A percentile compares a stretch with the other conserved stretches of the same genome.
These are phyloP conservation scores for Andrena camellia DNA, from an alignment of 2,888 invertebrate genomes.

Conservation along the genomic window DNA sequence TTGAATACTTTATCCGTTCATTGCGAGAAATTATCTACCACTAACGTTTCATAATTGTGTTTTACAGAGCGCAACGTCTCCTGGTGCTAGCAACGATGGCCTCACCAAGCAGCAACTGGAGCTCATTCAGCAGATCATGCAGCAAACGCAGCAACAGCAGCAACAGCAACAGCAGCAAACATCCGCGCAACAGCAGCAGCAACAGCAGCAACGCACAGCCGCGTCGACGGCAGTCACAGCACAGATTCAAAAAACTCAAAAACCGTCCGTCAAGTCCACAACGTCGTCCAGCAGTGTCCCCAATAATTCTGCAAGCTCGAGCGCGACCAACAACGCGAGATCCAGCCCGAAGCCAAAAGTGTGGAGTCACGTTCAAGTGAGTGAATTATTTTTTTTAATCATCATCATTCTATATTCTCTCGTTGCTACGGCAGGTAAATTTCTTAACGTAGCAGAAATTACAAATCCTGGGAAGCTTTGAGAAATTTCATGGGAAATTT, in stretches of 20 bases:
- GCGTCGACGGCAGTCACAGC: conserved; percentile 81
- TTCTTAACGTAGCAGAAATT: too few species aligned
- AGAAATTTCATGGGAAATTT: too few species aligned
- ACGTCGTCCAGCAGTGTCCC: conserved; percentile 78
- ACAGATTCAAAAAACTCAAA: conserved; percentile 84
- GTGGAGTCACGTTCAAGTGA: conserved; percentile 87
- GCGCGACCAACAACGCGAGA: conserved; percentile 76
- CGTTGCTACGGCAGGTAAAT: too few species aligned
- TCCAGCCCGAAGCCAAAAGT: conserved; percentile 86
- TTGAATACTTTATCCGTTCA: background rate
- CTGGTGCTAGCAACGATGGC: conserved; percentile 88
- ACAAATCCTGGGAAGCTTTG: too few species aligned
- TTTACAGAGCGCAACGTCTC: conserved; percentile 84
- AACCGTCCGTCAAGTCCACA: conserved; percentile 82
- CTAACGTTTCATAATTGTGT: background rate
- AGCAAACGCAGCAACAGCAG: conserved; percentile 88
- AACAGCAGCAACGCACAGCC: conserved; percentile 69
- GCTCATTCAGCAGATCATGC: conserved; percentile 92
- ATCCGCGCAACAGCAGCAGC: conserved; percentile 77
- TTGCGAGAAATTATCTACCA: too few species aligned
- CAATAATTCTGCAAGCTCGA: conserved; percentile 74
- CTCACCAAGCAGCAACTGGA: conserved; percentile 91
- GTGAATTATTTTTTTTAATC: conserved; percentile 52
- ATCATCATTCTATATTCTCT: too few species aligned
- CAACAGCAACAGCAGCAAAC: conserved; percentile 74